Base-by-base conservation (phyloP, 2,888 invertebrate genomes). In the Gastracanthus pulcherrimus region DNA sequence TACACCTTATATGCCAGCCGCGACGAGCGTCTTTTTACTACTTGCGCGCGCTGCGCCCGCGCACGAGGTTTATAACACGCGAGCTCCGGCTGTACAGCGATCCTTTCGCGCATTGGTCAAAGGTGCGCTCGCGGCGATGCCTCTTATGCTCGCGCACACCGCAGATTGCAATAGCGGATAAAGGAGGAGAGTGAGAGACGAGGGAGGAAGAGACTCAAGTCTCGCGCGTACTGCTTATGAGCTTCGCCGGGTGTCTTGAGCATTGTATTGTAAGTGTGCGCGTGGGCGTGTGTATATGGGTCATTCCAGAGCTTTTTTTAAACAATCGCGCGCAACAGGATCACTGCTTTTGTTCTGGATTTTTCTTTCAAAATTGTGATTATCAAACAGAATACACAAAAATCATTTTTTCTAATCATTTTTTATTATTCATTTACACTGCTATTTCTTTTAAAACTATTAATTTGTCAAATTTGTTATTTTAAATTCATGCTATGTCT, bases 121-220 rank as follows among this genome's bases (percentile, higher is more conserved):
- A 45, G 45, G 45, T 45, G 45, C 45, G 45, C 45, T 45, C 45
- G 45, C 45, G 60, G 62, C 62, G 36, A 62, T 62, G 19, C 31
- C 62, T 7, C n/a, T 41, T 2, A 16, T 16, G 41, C 34, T 34
- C 60, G 31, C 7, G 34, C 31, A 6, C 23, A 13, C 1, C 29
- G 19, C 34, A 36, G 62, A 62, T 62, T 62, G 36, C 62, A 62
- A 62, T 62, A 62, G 62, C 62, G 62, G 62, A 62, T 62, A 62
- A 62, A 62, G 13, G 34, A 9, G n/a, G 51, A 34, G 34, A n/a
- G 31, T 5, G 60, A 31, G 55, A 9, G 6, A 0, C 5, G 26
- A 23, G 55, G 0, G 55, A 58, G 55, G 13, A 13, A 58, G 11
- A 58, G n/a, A n/a, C n/a, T n/a, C n/a, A n/a, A n/a, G n/a, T n/a